Conservation (phyloP, 1,140 invertebrate species). For the Drosophila navojoa region DNA sequence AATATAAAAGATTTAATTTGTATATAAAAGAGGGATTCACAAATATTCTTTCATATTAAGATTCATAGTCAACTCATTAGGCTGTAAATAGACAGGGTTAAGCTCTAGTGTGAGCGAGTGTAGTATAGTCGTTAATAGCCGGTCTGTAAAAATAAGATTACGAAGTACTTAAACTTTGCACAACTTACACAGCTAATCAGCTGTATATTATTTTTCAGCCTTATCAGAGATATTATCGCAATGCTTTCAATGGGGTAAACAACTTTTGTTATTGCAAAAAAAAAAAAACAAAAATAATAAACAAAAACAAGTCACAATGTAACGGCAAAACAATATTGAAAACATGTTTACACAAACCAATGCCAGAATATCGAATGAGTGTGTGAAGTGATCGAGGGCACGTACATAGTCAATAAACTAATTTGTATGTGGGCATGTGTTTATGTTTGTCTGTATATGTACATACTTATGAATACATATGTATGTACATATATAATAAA, state of each 20-base stretch:
- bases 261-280: slow-evolving; percentile 9
- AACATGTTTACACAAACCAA: slow-evolving; percentile 46
- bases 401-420: neutral
- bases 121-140: neutral
- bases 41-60: too few relatives aligned
- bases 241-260: slow-evolving; percentile 22
- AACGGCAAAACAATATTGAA: slow-evolving; percentile 51
- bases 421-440: slow-evolving; percentile 1
- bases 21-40: too few relatives aligned
- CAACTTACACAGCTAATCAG: neutral
- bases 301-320: neutral
- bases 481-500: neutral
- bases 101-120: neutral
- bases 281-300: neutral
- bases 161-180: neutral
- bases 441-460: slow-evolving; percentile 10
- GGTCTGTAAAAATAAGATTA: too few relatives aligned
- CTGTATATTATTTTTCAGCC: neutral
- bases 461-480: slow-evolving; percentile 8
- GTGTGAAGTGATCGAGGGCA: slow-evolving; percentile 2
- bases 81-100: too few relatives aligned
- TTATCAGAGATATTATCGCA: slow-evolving; percentile 2
- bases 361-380: slow-evolving; percentile 1
- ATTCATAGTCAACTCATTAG: too few relatives aligned
- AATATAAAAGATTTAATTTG: too few relatives aligned